Evolutionary conservation across 2,888 invertebrate genomes (phyloP), one percentile per base, ranked within the genome.

Genomic region (Drosophila quinaria): DNA sequence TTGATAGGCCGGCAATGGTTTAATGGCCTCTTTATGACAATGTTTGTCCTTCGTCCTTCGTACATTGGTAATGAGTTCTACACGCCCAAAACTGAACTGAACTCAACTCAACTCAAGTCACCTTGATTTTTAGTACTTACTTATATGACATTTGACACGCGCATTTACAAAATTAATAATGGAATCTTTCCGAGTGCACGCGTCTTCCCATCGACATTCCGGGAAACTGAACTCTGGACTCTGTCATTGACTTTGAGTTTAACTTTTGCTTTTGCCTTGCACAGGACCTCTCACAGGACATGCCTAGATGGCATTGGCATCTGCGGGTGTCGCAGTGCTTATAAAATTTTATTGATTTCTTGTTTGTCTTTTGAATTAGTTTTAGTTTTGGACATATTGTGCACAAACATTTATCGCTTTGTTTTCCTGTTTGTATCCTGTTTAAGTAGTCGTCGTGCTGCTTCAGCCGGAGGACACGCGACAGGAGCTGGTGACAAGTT

Each of bases 401-500:
- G 70, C 54, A 35, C 17, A 41, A 25, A 49, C 42, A 63, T 64
- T 56, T 33, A 61, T 1, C 35, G 63, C 65, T 68, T 81, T 70
- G 50, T 49, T 42, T 19, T 37, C 15, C 3, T 29, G 25, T 25
- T 25, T 5, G 25, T 25, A 66, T 66, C 19, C 74, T 86, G 89
- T 88, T 86, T 88, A 88, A 83, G 83, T 88, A 89, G 89, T 87
- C 88, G 66, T 87, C 85, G 69, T 80, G 81, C 84, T 84, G 89
- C 73, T 84, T 65, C 67, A 70, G 85, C 77, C 81, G 86, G 88
- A 83, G 85, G 85, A 86, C 86, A 86, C 86, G 86, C 90, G 86
- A 85, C 89, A 86, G 86, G 89, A 90, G 86, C 86, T 88, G 86
- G 63, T 78, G 86, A 86, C 88, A 86, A 89, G 86, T 86, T 86